Percentiles rank a stretch among this genome's conserved stretches.
phyloP scores from a whole-genome alignment of 1,140 invertebrate species.

The Drosophila sucinea region DNA sequence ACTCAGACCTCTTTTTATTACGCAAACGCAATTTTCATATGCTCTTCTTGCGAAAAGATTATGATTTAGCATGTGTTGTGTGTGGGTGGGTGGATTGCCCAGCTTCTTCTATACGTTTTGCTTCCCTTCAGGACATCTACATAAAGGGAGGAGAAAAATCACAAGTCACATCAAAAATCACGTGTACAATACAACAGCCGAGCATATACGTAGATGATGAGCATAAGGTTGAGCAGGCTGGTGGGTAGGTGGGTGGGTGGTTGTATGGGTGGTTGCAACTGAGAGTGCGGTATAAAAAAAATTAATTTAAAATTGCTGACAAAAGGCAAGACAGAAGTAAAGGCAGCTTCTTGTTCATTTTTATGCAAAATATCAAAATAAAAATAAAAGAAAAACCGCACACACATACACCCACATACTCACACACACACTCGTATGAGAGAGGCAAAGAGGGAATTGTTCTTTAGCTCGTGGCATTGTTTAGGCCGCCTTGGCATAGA shows the following conservation, averaged over 20 bases:
- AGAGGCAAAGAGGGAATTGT: conserved; percentile 10
- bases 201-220: conserved; percentile 53
- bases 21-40: conserved; percentile 69
- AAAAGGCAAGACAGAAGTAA: conserved; percentile 46
- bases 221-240: conserved; percentile 37
- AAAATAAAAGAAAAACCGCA: conserved; percentile 13
- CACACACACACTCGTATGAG: not conserved
- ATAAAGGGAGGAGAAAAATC: conserved; percentile 47
- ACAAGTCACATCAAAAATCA: conserved; percentile 64
- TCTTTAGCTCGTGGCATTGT: conserved; percentile 3
- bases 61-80: conserved; percentile 54
- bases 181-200: conserved; percentile 37
- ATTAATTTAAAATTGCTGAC: conserved; percentile 76
- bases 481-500: not conserved
- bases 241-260: no score
- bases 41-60: conserved; percentile 47
- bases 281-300: conserved; percentile 37
- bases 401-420: not conserved
- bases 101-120: conserved; percentile 20
- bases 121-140: conserved; percentile 53
- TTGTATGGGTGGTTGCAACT: conserved; percentile 15
- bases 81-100: conserved; percentile 17
- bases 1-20: conserved; percentile 61
- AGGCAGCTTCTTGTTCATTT: conserved; percentile 41
- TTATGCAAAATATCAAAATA: conserved; percentile 66